Evolutionary conservation across 2,888 invertebrate species (phyloP), one percentile per base, ranked within the genome.

Genomic region (Plagodis pulveraria): DNA sequence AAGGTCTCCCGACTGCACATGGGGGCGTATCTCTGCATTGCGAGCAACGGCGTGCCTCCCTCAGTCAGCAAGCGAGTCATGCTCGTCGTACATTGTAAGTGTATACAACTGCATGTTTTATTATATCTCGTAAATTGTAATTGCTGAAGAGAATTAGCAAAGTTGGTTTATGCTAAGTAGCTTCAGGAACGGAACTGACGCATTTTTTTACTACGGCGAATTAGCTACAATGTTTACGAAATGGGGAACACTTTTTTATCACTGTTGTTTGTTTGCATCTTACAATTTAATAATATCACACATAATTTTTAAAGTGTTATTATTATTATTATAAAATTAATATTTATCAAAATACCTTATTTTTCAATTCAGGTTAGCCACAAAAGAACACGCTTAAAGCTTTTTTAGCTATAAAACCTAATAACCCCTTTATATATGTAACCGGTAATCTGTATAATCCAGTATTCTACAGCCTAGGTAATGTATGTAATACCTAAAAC

Each of bases 51-150:
- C 42, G 95, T 97, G 38, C 96, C 96, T 51, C 96, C 96, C 50
- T 95, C 96, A 57, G 96, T 96, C 80, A 96, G 96, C 93, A 96
- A 96, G 83, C 93, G 96, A 69, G 96, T 96, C 75, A 95, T 95
- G 94, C 94, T 96, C 73, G 95, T 96, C 77, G 96, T 97, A 66
- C 96, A 97, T 86, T 97, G 97, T 97, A 93, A 96, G 97, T 36
- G 35, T 34, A 35, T 7, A 22, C 6, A 32, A 40, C 8, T 33
- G 42, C 43, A 12, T n/a, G 44, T 58, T 58, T 53, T 58, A 45
- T 49, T 58, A 40, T 34, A 6, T 40, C 55, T 45, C 45, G 49
- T 53, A 43, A 54, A 54, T 35, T 42, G 12, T 42, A 42, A 54
- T 54, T 47, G 42, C 54, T 34, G 41, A n/a, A 32, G 42, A 42